A percentile compares a stretch with the other conserved stretches of the same genome.
These are phyloP conservation scores for Gadus chalcogrammus DNA, from an alignment of 2,113 vertebrate species.

Conservation along the genomic window DNA sequence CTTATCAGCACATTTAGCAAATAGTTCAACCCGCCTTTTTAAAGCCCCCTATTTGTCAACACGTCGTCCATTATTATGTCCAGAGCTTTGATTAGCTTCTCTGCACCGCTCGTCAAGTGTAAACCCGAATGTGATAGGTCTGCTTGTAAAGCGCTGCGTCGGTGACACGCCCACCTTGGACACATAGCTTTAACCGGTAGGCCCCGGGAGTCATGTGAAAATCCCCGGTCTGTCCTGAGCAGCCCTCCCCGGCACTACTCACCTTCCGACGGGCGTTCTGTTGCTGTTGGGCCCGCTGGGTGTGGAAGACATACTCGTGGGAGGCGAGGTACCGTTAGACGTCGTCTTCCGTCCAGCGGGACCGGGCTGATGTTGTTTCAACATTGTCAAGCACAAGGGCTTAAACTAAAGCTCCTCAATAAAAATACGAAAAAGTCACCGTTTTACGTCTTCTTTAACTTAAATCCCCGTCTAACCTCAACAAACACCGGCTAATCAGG, in stretches of 20 bases:
- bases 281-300: conserved; percentile 64
- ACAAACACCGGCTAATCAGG: conserved; percentile 46
- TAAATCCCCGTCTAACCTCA: conserved; percentile 44
- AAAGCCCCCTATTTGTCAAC: conserved; percentile 17
- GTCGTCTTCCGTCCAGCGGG: conserved; percentile 71
- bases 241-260: conserved; percentile 29
- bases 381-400: conserved; percentile 64
- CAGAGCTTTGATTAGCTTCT: conserved; percentile 33
- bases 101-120: conserved; percentile 28
- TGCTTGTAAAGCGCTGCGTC: background rate
- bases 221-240: conserved; percentile 60
- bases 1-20: too few relatives aligned
- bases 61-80: conserved; percentile 1
- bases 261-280: conserved; percentile 70
- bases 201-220: conserved; percentile 49
- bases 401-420: conserved; percentile 30
- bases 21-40: conserved; percentile 24
- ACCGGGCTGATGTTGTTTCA: conserved; percentile 71
- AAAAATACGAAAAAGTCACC: background rate
- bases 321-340: conserved; percentile 69
- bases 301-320: conserved; percentile 64
- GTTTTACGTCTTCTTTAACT: background rate
- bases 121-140: conserved; percentile 40
- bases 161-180: conserved; percentile 52
- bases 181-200: conserved; percentile 69